Percentiles rank a stretch among this genome's conserved stretches.
phyloP scores from a whole-genome alignment of 2,113 vertebrate genomes.

The Tragulus kanchil region DNA sequence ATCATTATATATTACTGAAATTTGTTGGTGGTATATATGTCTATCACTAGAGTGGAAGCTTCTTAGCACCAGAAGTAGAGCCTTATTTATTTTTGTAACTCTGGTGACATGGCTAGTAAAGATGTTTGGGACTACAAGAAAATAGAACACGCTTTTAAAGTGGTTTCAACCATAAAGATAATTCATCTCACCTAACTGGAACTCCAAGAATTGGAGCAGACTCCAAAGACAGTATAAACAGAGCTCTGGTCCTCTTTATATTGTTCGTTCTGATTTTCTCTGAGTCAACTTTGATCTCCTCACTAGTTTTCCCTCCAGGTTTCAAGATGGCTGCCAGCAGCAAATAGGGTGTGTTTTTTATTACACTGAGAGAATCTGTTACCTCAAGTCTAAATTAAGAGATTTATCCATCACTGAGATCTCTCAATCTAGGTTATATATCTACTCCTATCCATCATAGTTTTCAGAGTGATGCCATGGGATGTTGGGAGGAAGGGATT shows the following conservation, averaged over 20 bases:
- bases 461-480: not conserved
- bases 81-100: slow-evolving; percentile 15
- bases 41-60: not conserved
- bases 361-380: not conserved
- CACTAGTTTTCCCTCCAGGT: not conserved
- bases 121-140: not conserved
- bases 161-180: not conserved
- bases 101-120: not conserved
- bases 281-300: not conserved
- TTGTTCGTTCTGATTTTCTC: not conserved
- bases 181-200: not conserved
- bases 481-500: not conserved
- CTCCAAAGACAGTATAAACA: not conserved
- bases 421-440: not conserved
- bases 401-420: not conserved
- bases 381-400: not conserved
- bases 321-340: not conserved
- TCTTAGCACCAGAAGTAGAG: not conserved
- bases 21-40: not conserved
- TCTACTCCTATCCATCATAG: not conserved
- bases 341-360: not conserved
- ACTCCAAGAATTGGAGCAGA: not conserved
- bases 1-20: not conserved
- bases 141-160: not conserved
- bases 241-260: not conserved